These are phyloP conservation scores for Leptopilina myrica DNA, from an alignment of 2,888 invertebrate species.

Conservation along the genomic window DNA sequence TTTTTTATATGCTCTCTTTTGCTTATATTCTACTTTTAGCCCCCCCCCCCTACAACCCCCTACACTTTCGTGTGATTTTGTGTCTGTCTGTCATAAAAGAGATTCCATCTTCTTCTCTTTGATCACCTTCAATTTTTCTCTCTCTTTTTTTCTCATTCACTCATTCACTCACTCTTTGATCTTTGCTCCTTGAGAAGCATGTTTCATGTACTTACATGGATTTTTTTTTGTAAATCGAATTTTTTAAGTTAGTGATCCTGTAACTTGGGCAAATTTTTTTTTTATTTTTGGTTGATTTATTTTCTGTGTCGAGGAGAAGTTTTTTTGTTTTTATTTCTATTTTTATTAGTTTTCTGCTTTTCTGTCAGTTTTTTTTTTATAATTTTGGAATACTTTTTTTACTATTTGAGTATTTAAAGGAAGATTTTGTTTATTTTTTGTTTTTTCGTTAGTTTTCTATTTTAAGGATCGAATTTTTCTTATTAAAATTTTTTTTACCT, in stretches of 20 bases:
- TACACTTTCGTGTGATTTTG: slow-evolving; percentile 12
- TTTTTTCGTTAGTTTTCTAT: too few species aligned
- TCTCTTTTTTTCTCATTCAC: background rate
- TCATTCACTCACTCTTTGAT: background rate
- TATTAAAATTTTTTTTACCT: too few species aligned
- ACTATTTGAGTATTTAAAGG: too few species aligned
- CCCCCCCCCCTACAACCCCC: slow-evolving; percentile 15
- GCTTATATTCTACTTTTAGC: slow-evolving; percentile 32
- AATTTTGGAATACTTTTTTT: too few species aligned
- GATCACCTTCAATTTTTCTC: slow-evolving; percentile 45
- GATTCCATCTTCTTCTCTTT: slow-evolving; percentile 18
- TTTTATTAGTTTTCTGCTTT: too few species aligned
- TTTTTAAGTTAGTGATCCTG: slow-evolving; percentile 58
- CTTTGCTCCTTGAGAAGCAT: slow-evolving; percentile 45
- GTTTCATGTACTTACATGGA: slow-evolving; percentile 47
- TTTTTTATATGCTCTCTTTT: too few species aligned
- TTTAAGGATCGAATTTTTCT: too few species aligned
- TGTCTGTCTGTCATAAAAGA: slow-evolving; percentile 22
- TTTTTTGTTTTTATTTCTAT: too few species aligned
- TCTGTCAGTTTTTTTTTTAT: too few species aligned
- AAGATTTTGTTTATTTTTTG: too few species aligned
- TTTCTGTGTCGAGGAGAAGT: slow-evolving; percentile 41
- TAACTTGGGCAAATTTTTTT: slow-evolving; percentile 33
- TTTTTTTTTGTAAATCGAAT: slow-evolving; percentile 61
- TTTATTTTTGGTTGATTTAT: slow-evolving; percentile 42